A percentile compares a stretch with the other conserved stretches of the same genome.
Conservation (phyloP, 2,797 vertebrate species). For the Melanotaenia boesemani region DNA sequence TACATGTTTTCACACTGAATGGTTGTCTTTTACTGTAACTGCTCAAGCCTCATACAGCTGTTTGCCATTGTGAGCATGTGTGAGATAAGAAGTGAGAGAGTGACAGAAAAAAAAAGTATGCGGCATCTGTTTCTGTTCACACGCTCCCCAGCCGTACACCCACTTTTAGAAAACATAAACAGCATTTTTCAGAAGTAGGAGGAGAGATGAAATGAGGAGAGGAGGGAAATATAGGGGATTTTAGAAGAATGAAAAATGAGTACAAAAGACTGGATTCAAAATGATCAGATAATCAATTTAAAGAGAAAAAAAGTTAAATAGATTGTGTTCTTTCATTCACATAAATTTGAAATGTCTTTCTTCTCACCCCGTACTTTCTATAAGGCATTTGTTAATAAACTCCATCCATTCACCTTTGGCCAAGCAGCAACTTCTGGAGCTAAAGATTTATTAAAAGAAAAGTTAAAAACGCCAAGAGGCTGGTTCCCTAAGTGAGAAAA, state of each 20-base stretch:
- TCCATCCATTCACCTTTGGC: constrained; percentile 4
- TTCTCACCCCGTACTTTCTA: no score
- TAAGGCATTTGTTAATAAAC: not conserved
- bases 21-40: constrained; percentile 45
- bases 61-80: constrained; percentile 64
- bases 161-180: constrained; percentile 84
- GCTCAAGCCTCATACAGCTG: constrained; percentile 64
- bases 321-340: not conserved
- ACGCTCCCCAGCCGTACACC: constrained; percentile 77
- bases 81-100: constrained; percentile 46
- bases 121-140: constrained; percentile 84
- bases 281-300: not conserved
- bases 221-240: constrained; percentile 30
- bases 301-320: not conserved
- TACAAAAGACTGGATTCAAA: constrained; percentile 17
- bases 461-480: no score
- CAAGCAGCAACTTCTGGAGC: not conserved
- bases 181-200: constrained; percentile 40
- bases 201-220: constrained; percentile 18
- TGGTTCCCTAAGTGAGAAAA: not conserved
- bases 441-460: not conserved
- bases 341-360: not conserved
- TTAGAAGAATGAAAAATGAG: constrained; percentile 13
- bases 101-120: constrained; percentile 54
- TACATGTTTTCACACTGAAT: constrained; percentile 28